Percentiles rank a stretch among this genome's conserved stretches.
Evolutionary conservation across 2,797 vertebrate species (phyloP).

Genomic region (Ctenopoma kingsleyae): DNA sequence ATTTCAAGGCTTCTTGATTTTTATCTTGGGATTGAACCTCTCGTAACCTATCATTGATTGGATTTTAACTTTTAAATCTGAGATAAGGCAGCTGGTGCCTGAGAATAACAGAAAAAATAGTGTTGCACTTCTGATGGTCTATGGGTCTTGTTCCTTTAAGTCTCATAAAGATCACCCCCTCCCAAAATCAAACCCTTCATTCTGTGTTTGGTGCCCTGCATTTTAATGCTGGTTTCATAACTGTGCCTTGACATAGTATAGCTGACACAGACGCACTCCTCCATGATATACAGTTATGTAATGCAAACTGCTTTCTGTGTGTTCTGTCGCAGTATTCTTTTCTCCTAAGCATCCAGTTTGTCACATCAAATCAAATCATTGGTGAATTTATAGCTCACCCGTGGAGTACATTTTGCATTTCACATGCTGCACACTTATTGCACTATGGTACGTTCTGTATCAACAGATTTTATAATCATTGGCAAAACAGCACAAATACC

Average conservation of each 20-base stretch:
- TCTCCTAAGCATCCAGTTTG: conserved; percentile 63
- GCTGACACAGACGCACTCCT: conserved; percentile 57
- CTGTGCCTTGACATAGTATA: conserved; percentile 54
- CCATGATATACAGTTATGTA: conserved; percentile 72
- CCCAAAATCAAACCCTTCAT: conserved; percentile 30
- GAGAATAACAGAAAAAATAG: conserved; percentile 17
- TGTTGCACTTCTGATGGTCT: conserved; percentile 21
- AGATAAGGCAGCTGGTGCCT: conserved; percentile 23
- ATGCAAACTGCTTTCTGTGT: conserved; percentile 71
- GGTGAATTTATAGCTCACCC: conserved; percentile 63
- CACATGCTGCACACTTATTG: conserved; percentile 24
- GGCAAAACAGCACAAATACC: conserved; percentile 25
- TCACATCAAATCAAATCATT: conserved; percentile 70
- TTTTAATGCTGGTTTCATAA: conserved; percentile 78
- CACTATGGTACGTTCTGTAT: conserved; percentile 46
- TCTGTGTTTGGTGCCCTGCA: conserved; percentile 52
- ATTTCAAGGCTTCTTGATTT: conserved; percentile 7
- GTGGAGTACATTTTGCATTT: conserved; percentile 44
- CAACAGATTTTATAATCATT: conserved; percentile 41
- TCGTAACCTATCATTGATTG: conserved; percentile 47
- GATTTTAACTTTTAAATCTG: conserved; percentile 36
- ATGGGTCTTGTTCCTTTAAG: conserved; percentile 26
- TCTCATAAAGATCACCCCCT: conserved; percentile 49
- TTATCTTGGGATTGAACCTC: conserved; percentile 22
- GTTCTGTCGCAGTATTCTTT: conserved; percentile 55